These are phyloP conservation scores for Burhinus bistriatus DNA, from an alignment of 2,113 vertebrate species.

Conservation along the genomic window DNA sequence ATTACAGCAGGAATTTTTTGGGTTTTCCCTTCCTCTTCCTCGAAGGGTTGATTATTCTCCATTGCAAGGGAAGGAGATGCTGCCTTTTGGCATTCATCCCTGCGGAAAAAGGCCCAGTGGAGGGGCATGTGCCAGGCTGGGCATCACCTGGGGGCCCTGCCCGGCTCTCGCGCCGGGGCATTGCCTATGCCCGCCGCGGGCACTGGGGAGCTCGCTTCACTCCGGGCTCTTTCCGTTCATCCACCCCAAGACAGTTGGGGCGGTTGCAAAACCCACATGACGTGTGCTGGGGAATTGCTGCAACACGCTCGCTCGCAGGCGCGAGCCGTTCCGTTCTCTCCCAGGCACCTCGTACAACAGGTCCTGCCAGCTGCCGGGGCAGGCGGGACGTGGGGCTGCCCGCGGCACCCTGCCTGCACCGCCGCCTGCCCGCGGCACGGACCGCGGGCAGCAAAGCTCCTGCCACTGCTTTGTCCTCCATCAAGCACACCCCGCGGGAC, in stretches of 20 bases:
- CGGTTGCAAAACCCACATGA: conserved; percentile 45
- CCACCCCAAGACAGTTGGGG: not conserved
- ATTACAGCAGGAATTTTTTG: not conserved
- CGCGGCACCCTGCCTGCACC: not conserved
- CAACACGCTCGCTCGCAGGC: conserved; percentile 30
- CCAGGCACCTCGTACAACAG: conserved; percentile 55
- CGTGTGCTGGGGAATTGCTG: conserved; percentile 34
- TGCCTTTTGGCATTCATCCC: not conserved
- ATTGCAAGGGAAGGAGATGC: not conserved
- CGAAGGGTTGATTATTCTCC: not conserved
- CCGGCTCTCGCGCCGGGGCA: accelerated
- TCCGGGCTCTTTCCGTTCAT: not conserved
- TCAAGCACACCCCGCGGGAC: accelerated
- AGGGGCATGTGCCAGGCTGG: not conserved
- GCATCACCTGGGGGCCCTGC: accelerated
- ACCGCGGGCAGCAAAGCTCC: not conserved
- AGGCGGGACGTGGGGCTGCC: not conserved
- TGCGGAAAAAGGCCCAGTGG: accelerated
- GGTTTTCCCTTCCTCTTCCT: not conserved
- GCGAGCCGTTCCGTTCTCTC: not conserved
- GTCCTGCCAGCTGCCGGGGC: conserved; percentile 28
- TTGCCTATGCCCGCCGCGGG: not conserved
- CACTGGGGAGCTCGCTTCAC: not conserved
- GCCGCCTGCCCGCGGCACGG: not conserved
- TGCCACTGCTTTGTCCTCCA: accelerated